Conservation (phyloP, 2,113 vertebrate species). For the Prunella himalayana region DNA sequence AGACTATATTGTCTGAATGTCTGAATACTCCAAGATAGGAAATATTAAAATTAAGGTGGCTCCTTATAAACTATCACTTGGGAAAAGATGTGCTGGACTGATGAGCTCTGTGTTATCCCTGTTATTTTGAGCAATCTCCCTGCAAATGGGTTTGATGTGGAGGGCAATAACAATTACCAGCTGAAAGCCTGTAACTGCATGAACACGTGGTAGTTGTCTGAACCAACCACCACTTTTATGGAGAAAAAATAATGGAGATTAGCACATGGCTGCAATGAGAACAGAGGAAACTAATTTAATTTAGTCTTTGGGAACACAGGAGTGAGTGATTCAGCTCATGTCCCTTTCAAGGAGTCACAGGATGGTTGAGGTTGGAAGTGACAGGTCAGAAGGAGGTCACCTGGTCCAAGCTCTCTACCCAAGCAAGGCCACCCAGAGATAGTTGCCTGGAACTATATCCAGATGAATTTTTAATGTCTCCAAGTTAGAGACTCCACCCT, state of each 20-base stretch:
- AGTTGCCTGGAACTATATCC: rapidly evolving
- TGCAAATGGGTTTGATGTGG: background rate
- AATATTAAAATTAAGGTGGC: background rate
- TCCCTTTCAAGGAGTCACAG: background rate
- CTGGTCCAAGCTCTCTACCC: background rate
- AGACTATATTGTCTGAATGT: background rate
- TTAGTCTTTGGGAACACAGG: background rate
- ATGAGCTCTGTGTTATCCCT: background rate
- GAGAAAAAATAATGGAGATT: background rate
- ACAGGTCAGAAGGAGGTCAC: background rate
- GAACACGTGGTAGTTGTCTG: background rate
- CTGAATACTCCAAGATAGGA: background rate
- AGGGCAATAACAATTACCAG: background rate
- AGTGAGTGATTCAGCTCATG: background rate
- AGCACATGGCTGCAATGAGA: background rate
- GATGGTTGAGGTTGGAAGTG: background rate
- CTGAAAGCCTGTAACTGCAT: background rate
- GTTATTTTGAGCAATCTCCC: background rate
- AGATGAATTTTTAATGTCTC: background rate
- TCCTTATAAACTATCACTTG: background rate
- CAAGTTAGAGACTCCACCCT: background rate
- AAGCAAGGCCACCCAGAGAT: background rate
- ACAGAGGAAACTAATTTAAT: background rate
- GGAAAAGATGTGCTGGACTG: background rate
- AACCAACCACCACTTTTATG: background rate